Evolutionary conservation across 2,113 vertebrate genomes (phyloP).

Genomic region (Mormyrus lacerda): DNA sequence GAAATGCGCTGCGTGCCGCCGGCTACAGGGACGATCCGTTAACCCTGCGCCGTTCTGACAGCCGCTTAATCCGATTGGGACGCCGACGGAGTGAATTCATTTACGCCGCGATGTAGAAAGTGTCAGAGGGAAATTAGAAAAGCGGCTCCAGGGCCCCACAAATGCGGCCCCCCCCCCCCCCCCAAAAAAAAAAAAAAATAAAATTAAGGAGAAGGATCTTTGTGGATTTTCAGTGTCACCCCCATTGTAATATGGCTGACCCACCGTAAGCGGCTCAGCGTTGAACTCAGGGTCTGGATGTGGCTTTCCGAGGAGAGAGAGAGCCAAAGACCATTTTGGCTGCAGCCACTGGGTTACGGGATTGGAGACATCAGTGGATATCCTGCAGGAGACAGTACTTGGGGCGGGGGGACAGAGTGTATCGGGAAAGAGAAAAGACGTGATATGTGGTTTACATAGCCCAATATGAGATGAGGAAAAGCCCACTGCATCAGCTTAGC

Average conservation of each 20-base stretch:
- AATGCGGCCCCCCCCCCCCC: constrained; percentile 7
- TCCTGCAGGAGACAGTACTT: neutral
- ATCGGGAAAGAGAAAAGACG: neutral
- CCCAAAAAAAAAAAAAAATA: neutral
- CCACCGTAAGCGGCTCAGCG: neutral
- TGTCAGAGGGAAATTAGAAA: constrained; percentile 70
- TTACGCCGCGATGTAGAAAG: constrained; percentile 66
- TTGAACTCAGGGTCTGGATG: neutral
- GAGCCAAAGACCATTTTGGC: neutral
- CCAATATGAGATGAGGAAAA: neutral
- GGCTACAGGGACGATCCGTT: constrained; percentile 74
- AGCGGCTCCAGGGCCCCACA: constrained; percentile 41
- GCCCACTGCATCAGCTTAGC: constrained; percentile 2
- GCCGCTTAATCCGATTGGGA: constrained; percentile 68
- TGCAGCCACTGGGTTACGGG: neutral
- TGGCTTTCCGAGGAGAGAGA: neutral
- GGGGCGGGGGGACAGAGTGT: neutral
- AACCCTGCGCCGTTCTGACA: constrained; percentile 67
- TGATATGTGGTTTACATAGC: neutral
- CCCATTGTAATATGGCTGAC: neutral
- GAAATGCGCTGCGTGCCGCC: constrained; percentile 60
- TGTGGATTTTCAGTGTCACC: constrained; percentile 23
- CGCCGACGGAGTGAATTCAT: constrained; percentile 66
- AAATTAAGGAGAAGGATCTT: constrained; percentile 20
- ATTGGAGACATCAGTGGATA: neutral